phyloP scores from a whole-genome alignment of 2,797 vertebrate species.

The Menidia menidia region DNA sequence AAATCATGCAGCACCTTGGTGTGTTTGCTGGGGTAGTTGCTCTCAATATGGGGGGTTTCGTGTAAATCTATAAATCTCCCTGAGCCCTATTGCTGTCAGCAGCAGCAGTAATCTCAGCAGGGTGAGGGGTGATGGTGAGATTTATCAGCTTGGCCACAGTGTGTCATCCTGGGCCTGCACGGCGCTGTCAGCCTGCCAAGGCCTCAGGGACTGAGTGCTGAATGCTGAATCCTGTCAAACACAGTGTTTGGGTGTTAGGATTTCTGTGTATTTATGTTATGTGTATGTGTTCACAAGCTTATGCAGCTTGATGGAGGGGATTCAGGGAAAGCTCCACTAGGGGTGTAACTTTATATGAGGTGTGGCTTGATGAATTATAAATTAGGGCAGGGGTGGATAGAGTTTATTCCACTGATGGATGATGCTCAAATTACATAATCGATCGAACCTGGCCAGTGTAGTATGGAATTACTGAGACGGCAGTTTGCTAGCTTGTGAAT shows the following conservation, averaged over 20 bases:
- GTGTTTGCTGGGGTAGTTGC: constrained; percentile 33
- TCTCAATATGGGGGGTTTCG: constrained; percentile 39
- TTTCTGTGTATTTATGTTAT: constrained; percentile 21
- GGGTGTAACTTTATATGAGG: constrained; percentile 52
- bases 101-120: constrained; percentile 28
- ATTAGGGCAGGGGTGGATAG: constrained; percentile 50
- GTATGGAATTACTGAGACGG: constrained; percentile 10
- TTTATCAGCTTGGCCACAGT: constrained; percentile 53
- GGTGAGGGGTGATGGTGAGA: constrained; percentile 50
- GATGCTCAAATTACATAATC: constrained; percentile 9
- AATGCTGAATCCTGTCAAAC: constrained; percentile 24
- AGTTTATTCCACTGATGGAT: constrained; percentile 43
- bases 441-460: constrained; percentile 19
- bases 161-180: constrained; percentile 37
- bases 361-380: constrained; percentile 66
- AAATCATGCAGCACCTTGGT: neutral
- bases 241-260: constrained; percentile 13
- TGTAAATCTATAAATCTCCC: constrained; percentile 48
- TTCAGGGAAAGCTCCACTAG: constrained; percentile 26
- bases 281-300: constrained; percentile 14
- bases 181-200: constrained; percentile 48
- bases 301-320: constrained; percentile 15
- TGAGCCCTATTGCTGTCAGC: constrained; percentile 34
- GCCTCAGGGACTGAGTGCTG: constrained; percentile 30
- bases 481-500: neutral